phyloP scores from a whole-genome alignment of 2,113 vertebrate genomes.

The Myrmecophaga tridactyla region DNA sequence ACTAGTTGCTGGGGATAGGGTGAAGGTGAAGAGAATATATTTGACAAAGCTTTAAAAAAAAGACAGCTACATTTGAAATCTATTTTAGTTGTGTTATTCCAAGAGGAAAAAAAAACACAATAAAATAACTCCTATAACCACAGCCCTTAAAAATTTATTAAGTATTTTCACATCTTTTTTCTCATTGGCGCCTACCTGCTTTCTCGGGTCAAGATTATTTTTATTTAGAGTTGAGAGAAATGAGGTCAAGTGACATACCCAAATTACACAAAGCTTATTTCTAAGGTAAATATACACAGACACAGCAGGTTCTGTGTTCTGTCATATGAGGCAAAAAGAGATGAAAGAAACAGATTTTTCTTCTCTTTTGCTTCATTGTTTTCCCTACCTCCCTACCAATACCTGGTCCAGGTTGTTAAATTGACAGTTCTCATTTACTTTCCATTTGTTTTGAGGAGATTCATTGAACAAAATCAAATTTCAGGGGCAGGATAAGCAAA shows the following conservation, averaged over 20 bases:
- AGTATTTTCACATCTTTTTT: neutral
- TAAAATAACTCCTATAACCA: neutral
- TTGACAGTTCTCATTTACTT: constrained; percentile 25
- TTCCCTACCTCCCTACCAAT: neutral
- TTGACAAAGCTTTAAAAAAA: neutral
- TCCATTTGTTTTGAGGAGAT: constrained; percentile 14
- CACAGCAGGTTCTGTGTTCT: neutral
- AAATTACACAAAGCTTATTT: constrained; percentile 33
- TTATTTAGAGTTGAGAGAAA: constrained; percentile 46
- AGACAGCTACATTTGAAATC: neutral
- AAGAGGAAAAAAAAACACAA: neutral
- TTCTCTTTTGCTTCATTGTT: neutral
- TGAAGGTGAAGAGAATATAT: neutral
- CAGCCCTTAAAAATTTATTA: neutral
- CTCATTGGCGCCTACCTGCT: neutral
- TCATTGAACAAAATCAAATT: constrained; percentile 24
- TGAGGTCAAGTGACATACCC: neutral
- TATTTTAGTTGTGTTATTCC: neutral
- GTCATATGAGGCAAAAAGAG: neutral
- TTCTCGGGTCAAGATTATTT: constrained; percentile 26
- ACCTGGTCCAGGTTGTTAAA: neutral
- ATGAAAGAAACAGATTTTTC: neutral
- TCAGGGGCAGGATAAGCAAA: neutral
- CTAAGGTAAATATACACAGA: constrained; percentile 20
- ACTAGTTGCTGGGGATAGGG: neutral